A percentile compares a stretch with the other conserved stretches of the same genome.
Evolutionary conservation across 1,140 invertebrate species (phyloP).

Genomic region (Papilio glaucus): DNA sequence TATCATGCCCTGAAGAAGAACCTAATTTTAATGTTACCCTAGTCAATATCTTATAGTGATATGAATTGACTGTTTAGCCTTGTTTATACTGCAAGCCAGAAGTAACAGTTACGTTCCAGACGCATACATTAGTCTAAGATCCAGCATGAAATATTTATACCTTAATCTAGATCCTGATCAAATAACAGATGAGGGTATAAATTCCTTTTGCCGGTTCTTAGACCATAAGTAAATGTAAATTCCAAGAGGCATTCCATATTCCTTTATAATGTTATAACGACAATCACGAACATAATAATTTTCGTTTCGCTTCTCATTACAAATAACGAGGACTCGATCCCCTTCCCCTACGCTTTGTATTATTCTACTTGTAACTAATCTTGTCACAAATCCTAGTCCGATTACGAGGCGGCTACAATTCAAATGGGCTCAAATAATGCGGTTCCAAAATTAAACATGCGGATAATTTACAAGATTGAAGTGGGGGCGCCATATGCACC

Average conservation of each 20-base stretch:
- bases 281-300: constrained; percentile 50
- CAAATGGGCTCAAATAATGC: constrained; percentile 70
- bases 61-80: no score
- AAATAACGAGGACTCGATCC: constrained; percentile 57
- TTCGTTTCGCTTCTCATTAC: constrained; percentile 60
- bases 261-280: not conserved
- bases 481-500: constrained; percentile 63
- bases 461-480: constrained; percentile 72
- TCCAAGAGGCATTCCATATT: not conserved
- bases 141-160: no score
- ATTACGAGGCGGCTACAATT: constrained; percentile 66
- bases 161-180: no score
- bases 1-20: no score
- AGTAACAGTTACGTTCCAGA: no score
- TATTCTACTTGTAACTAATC: constrained; percentile 80
- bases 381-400: constrained; percentile 75
- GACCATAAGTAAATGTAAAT: no score
- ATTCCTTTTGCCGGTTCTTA: no score
- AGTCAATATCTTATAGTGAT: no score
- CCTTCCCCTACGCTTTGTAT: constrained; percentile 56
- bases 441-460: constrained; percentile 75
- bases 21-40: no score
- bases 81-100: no score
- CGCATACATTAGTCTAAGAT: no score
- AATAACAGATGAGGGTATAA: no score